Percentiles rank a stretch among this genome's conserved stretches.
These are phyloP conservation scores for Temnothorax longispinosus DNA, from an alignment of 1,140 invertebrate species.

Conservation along the genomic window DNA sequence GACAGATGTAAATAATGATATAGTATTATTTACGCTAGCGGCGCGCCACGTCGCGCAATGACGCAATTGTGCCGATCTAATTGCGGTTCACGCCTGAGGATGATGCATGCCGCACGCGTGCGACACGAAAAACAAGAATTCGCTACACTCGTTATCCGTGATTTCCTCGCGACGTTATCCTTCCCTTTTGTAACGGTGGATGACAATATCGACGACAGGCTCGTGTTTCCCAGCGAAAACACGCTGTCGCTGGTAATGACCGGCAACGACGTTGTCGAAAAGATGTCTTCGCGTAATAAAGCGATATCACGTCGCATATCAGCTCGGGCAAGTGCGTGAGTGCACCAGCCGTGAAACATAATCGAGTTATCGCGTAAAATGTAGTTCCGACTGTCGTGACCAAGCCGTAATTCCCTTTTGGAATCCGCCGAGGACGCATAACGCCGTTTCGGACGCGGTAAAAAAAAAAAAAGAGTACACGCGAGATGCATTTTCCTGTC, in stretches of 20 bases:
- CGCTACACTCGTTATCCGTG: not conserved
- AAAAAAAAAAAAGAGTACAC: constrained; percentile 39
- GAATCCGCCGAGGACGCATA: constrained; percentile 50
- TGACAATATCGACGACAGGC: not conserved
- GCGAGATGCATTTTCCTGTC: constrained; percentile 51
- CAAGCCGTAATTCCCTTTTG: constrained; percentile 55
- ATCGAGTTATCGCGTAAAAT: constrained; percentile 58
- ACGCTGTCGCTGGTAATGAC: not conserved
- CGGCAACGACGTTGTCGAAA: not conserved
- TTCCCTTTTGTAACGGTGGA: not conserved
- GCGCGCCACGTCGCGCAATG: constrained; percentile 40
- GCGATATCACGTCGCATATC: not conserved
- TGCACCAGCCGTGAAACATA: constrained; percentile 38
- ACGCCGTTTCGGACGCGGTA: constrained; percentile 43
- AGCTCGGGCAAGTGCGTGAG: constrained; percentile 5
- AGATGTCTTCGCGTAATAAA: not conserved
- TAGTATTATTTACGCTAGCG: constrained; percentile 53
- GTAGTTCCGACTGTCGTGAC: constrained; percentile 49
- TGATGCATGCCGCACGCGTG: constrained; percentile 1
- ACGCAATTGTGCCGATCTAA: constrained; percentile 52
- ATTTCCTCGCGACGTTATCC: not conserved
- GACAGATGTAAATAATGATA: constrained; percentile 49
- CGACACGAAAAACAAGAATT: not conserved
- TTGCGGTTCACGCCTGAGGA: constrained; percentile 33
- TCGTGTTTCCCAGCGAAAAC: not conserved